Evolutionary conservation across 2,113 vertebrate species (phyloP), one percentile per base, ranked within the genome.

Genomic region (Gymnorhina tibicen): DNA sequence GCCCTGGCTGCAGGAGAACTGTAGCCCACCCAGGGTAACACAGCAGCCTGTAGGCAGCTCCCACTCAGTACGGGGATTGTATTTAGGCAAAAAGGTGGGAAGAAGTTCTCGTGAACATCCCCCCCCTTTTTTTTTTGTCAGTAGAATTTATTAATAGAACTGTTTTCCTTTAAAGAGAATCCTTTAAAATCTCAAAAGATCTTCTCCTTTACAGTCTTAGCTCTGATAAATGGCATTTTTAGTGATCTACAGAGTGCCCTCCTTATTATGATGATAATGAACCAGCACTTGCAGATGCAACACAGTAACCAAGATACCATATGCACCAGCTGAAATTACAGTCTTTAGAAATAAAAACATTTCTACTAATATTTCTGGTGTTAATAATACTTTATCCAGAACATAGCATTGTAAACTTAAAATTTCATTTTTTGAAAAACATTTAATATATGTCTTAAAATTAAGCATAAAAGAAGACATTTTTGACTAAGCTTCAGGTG

Each of bases 271-370:
- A 63, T 35, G 28, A 46, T 32, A 83, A 83, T 24, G 47, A 87
- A 91, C 16, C 17, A 68, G 33, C 15, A 79, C n/a, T 92, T 92
- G 24, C 58, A 95, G 75, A 32, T 72, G 33, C 44, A 92, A 92
- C 35, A 77, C 50, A 63, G 39, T 81, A 84, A 93, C 55, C 24
- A 81, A 58, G 41, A 69, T 11, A 69, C 20, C 4, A 77, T 52
- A 72, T 24, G 24, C 13, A 87, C 37, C 28, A 58, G 19, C 8
- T 70, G 42, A 77, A 95, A 89, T 69, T 37, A 5, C 32, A 76
- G 16, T 49, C 68, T n/a, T 79, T 28, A 72, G 60, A 85, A 93
- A 58, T 32, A 75, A 78, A 52, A 87, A 52, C 5, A 16, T 64
- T 50, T 30, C 24, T 56, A 52, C 21, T 80, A 52, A 62, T 33